Evolutionary conservation across 2,888 invertebrate genomes (phyloP).

Genomic region (Pasiphila rectangulata): DNA sequence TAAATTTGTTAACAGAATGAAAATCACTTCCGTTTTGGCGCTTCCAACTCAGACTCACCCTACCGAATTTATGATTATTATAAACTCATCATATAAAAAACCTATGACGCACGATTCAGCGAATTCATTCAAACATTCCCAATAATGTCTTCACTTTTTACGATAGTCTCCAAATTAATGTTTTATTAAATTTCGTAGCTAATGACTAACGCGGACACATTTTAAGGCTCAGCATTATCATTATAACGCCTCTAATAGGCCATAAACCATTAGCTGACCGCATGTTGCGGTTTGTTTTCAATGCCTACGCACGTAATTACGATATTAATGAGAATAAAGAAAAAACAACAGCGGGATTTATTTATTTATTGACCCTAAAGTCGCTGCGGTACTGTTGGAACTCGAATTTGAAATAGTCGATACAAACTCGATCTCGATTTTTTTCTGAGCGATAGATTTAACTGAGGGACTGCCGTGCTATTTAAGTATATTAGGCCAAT

Average conservation of each 20-base stretch:
- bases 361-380: slow-evolving; percentile 71
- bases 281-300: slow-evolving; percentile 73
- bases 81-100: too few species aligned
- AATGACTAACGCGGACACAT: slow-evolving; percentile 44
- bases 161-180: background rate
- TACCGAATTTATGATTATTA: too few species aligned
- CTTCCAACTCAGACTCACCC: too few species aligned
- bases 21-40: too few species aligned
- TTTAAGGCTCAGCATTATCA: slow-evolving; percentile 50
- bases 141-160: background rate
- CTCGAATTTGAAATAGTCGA: slow-evolving; percentile 32
- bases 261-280: slow-evolving; percentile 69
- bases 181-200: background rate
- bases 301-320: slow-evolving; percentile 72
- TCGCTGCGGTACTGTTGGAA: slow-evolving; percentile 41
- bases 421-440: background rate
- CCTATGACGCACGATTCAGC: slow-evolving; percentile 23
- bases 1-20: too few species aligned
- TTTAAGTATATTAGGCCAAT: too few species aligned
- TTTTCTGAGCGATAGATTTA: too few species aligned
- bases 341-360: slow-evolving; percentile 71
- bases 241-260: slow-evolving; percentile 76
- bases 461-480: too few species aligned
- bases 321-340: slow-evolving; percentile 65
- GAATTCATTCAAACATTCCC: slow-evolving; percentile 18